Percentiles rank a stretch among this genome's conserved stretches.
Conservation (phyloP, 1,140 invertebrate genomes). For the Spodoptera frugiperda region DNA sequence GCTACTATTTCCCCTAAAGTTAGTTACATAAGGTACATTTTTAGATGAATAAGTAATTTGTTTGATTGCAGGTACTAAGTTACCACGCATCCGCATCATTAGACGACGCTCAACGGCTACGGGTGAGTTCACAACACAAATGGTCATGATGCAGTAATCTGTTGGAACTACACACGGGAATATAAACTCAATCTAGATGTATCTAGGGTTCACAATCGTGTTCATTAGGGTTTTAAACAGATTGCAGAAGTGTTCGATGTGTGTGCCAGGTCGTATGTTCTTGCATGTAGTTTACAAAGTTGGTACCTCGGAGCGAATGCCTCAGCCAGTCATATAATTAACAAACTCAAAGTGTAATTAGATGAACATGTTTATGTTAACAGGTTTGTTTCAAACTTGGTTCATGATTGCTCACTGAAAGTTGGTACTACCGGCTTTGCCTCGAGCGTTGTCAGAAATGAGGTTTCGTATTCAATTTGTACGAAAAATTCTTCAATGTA, state of each 20-base stretch:
- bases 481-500: background rate
- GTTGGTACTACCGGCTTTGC: slow-evolving; percentile 16
- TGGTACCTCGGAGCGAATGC: slow-evolving; percentile 5
- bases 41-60: slow-evolving; percentile 24
- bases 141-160: slow-evolving; percentile 26
- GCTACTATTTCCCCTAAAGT: background rate
- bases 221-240: background rate
- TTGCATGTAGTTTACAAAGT: slow-evolving; percentile 10
- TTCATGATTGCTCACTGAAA: slow-evolving; percentile 10
- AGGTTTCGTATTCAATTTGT: background rate
- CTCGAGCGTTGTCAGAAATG: background rate
- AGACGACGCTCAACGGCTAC: slow-evolving; percentile 94
- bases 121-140: slow-evolving; percentile 87
- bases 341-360: slow-evolving; percentile 43
- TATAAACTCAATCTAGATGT: background rate
- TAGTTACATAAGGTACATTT: background rate
- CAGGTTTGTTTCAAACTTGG: slow-evolving; percentile 26
- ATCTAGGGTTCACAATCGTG: background rate
- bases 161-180: slow-evolving; percentile 1
- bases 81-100: slow-evolving; percentile 97
- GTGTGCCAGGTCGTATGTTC: slow-evolving; percentile 5
- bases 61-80: slow-evolving; percentile 90
- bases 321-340: slow-evolving; percentile 44
- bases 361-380: slow-evolving; percentile 37
- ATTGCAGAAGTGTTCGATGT: slow-evolving; percentile 30